phyloP scores from a whole-genome alignment of 2,797 vertebrate species.

The Ctenochaetus hawaiiensis region DNA sequence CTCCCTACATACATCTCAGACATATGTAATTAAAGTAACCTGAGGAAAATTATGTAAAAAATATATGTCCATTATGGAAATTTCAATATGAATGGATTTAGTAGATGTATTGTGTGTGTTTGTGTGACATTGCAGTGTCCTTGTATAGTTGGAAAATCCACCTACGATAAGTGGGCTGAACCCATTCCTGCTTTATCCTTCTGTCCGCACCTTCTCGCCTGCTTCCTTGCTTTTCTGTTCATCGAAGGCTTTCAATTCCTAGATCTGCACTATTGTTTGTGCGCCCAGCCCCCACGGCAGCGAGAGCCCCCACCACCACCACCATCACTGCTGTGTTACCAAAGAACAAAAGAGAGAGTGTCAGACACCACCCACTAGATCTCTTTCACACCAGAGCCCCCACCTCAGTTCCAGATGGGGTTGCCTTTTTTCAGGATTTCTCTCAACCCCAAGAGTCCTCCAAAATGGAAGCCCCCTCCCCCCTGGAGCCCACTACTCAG shows the following conservation, averaged over 20 bases:
- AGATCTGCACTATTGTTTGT: slow-evolving; percentile 87
- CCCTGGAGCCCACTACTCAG: slow-evolving; percentile 83
- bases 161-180: slow-evolving; percentile 62
- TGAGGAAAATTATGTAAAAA: slow-evolving; percentile 9
- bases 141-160: slow-evolving; percentile 58
- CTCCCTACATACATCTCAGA: slow-evolving; percentile 17
- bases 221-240: slow-evolving; percentile 78
- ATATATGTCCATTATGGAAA: slow-evolving; percentile 4
- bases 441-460: slow-evolving; percentile 88
- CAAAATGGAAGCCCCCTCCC: slow-evolving; percentile 83
- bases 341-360: slow-evolving; percentile 90
- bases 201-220: slow-evolving; percentile 75
- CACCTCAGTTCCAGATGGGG: slow-evolving; percentile 88
- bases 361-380: slow-evolving; percentile 90
- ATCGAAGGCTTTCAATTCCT: slow-evolving; percentile 85
- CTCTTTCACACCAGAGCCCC: slow-evolving; percentile 88
- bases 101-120: slow-evolving; percentile 18
- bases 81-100: slow-evolving; percentile 22
- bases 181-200: slow-evolving; percentile 71
- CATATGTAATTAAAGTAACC: not conserved
- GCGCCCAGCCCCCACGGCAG: slow-evolving; percentile 85
- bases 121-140: slow-evolving; percentile 71
- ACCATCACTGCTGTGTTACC: slow-evolving; percentile 85
- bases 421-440: slow-evolving; percentile 85
- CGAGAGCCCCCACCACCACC: slow-evolving; percentile 71